Conservation (phyloP, 2,888 invertebrate species). For the Rotaria macrura region DNA sequence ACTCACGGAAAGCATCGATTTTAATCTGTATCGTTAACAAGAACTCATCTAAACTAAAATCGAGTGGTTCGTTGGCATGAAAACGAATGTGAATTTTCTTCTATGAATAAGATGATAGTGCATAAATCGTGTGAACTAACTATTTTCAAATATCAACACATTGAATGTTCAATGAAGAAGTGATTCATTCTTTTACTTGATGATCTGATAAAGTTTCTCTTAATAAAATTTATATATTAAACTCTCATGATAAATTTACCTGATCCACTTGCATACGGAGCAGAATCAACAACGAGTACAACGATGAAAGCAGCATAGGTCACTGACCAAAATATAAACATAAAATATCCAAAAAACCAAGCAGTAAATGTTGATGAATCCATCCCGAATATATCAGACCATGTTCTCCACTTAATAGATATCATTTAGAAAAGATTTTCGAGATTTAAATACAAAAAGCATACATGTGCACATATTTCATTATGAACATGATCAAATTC, state of each 20-base stretch:
- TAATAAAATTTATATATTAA: too few relatives aligned
- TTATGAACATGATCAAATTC: slow-evolving; percentile 62
- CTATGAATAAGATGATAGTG: too few relatives aligned
- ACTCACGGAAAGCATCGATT: too few relatives aligned
- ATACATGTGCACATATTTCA: slow-evolving; percentile 65
- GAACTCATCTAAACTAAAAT: too few relatives aligned
- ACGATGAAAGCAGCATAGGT: slow-evolving; percentile 82
- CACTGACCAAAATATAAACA: slow-evolving; percentile 89
- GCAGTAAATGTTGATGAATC: slow-evolving; percentile 62
- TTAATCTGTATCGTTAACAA: too few relatives aligned
- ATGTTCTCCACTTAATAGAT: slow-evolving; percentile 69
- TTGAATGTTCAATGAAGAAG: too few relatives aligned
- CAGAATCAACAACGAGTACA: slow-evolving; percentile 87
- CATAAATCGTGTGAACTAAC: too few relatives aligned
- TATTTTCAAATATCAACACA: too few relatives aligned
- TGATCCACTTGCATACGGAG: slow-evolving; percentile 98
- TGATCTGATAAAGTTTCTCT: too few relatives aligned
- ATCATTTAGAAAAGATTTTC: neutral
- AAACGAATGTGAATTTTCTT: too few relatives aligned
- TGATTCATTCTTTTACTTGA: too few relatives aligned
- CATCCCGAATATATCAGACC: slow-evolving; percentile 67
- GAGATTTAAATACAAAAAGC: neutral
- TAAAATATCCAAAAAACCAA: slow-evolving; percentile 80
- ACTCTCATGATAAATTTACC: slow-evolving; percentile 58
- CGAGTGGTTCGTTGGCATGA: too few relatives aligned